phyloP scores from a whole-genome alignment of 2,888 invertebrate genomes.

The Agrochola lychnidis region DNA sequence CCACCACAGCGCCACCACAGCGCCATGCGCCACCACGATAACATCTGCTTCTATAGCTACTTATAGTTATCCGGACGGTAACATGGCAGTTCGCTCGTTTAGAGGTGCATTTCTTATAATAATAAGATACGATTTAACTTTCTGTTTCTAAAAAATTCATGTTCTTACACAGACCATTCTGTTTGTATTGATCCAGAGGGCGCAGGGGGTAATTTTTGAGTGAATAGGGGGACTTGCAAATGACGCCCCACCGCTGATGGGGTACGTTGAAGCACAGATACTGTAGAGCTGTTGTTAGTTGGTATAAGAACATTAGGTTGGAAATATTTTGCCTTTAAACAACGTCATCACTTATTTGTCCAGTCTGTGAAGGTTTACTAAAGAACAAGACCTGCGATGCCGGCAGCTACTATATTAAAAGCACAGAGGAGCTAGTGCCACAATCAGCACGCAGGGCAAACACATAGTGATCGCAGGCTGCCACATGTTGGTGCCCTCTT shows the following conservation, averaged over 20 bases:
- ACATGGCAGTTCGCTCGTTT: constrained; percentile 28
- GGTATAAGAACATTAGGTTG: constrained; percentile 5
- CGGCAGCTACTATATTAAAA: not conserved
- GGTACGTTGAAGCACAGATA: not conserved
- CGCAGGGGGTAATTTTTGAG: constrained; percentile 3
- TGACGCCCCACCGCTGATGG: constrained; percentile 2
- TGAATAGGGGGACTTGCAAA: constrained; percentile 21
- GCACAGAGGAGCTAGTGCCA: not conserved
- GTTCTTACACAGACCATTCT: not conserved
- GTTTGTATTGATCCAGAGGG: constrained; percentile 36
- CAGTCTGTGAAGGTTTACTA: not conserved
- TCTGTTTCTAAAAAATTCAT: constrained; percentile 12
- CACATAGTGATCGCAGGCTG: not conserved
- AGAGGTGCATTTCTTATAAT: constrained; percentile 33
- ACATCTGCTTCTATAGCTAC: constrained; percentile 36
- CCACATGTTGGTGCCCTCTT: not conserved
- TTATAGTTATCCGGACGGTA: constrained; percentile 40
- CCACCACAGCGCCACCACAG: constrained; percentile 43
- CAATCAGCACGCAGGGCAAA: not conserved
- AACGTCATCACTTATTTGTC: not conserved
- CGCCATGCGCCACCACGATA: constrained; percentile 51
- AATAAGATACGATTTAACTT: constrained; percentile 33
- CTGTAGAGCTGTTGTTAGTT: constrained; percentile 2
- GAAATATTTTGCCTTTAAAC: not conserved
- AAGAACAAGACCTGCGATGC: not conserved